These are phyloP conservation scores for Cossypha caffra DNA, from an alignment of 2,797 vertebrate genomes.

Conservation along the genomic window DNA sequence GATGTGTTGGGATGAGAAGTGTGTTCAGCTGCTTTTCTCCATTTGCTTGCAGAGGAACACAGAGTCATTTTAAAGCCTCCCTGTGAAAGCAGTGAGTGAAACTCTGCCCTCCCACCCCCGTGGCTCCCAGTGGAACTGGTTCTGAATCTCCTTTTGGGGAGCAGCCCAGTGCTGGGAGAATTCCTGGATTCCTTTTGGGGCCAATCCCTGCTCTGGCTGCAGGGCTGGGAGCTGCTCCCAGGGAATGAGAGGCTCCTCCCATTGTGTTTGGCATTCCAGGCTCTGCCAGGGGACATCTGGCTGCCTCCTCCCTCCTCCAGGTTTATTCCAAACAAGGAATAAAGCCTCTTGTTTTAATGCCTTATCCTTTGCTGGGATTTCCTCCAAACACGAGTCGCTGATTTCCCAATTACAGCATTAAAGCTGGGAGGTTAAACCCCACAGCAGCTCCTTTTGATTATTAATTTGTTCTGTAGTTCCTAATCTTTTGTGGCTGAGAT, in stretches of 20 bases:
- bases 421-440: conserved; percentile 40
- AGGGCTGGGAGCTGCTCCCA: background rate
- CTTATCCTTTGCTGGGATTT: conserved; percentile 48
- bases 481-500: conserved; percentile 37
- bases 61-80: background rate
- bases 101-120: background rate
- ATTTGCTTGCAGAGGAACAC: conserved; percentile 5
- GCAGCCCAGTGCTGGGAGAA: background rate
- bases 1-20: background rate
- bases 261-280: background rate
- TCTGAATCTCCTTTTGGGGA: background rate
- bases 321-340: background rate
- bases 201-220: conserved; percentile 43
- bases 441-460: background rate
- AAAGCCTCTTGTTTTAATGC: conserved; percentile 51
- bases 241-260: background rate
- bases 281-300: conserved; percentile 27
- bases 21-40: background rate
- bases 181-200: conserved; percentile 48
- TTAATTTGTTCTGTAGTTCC: conserved; percentile 24
- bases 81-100: background rate
- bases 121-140: background rate
- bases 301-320: conserved; percentile 3
- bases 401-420: conserved; percentile 63
- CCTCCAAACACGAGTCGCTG: background rate